Percentiles rank a stretch among this genome's conserved stretches.
Evolutionary conservation across 2,797 vertebrate species (phyloP).

Genomic region (Betta splendens): DNA sequence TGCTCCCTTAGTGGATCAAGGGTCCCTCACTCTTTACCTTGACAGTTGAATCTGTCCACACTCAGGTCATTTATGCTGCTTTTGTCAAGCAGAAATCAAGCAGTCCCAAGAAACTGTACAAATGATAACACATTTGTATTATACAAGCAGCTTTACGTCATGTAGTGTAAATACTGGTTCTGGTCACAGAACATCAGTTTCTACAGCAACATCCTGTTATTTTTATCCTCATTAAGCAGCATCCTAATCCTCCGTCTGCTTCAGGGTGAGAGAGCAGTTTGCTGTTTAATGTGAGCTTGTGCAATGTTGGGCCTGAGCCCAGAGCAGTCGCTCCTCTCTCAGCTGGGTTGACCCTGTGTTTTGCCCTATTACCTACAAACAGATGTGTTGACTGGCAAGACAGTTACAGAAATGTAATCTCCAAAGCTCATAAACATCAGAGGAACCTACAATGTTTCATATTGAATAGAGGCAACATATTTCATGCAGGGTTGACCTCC

Average conservation of each 20-base stretch:
- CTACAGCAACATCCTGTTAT: constrained; percentile 36
- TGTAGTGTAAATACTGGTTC: too few species aligned
- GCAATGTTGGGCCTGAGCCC: constrained; percentile 26
- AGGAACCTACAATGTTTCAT: constrained; percentile 6
- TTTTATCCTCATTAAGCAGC: constrained; percentile 37
- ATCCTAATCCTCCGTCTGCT: constrained; percentile 16
- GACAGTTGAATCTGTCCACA: too few species aligned
- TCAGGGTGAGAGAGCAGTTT: constrained; percentile 24
- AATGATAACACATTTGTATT: too few species aligned
- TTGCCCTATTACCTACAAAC: constrained; percentile 30
- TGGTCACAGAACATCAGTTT: too few species aligned
- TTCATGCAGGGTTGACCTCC: constrained; percentile 69
- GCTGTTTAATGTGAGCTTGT: constrained; percentile 28
- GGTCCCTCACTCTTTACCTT: too few species aligned
- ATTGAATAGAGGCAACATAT: constrained; percentile 37
- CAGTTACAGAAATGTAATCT: constrained; percentile 24
- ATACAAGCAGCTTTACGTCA: too few species aligned
- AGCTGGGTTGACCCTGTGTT: constrained; percentile 18
- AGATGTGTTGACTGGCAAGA: constrained; percentile 38
- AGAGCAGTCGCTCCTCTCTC: constrained; percentile 39
- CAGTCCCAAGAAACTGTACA: too few species aligned
- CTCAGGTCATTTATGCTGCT: too few species aligned
- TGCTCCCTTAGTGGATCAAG: too few species aligned
- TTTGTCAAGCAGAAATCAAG: too few species aligned
- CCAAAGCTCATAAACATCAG: constrained; percentile 8